A percentile compares a stretch with the other conserved stretches of the same genome.
Evolutionary conservation across 2,888 invertebrate genomes (phyloP).

Genomic region (Amphipoea oculea): DNA sequence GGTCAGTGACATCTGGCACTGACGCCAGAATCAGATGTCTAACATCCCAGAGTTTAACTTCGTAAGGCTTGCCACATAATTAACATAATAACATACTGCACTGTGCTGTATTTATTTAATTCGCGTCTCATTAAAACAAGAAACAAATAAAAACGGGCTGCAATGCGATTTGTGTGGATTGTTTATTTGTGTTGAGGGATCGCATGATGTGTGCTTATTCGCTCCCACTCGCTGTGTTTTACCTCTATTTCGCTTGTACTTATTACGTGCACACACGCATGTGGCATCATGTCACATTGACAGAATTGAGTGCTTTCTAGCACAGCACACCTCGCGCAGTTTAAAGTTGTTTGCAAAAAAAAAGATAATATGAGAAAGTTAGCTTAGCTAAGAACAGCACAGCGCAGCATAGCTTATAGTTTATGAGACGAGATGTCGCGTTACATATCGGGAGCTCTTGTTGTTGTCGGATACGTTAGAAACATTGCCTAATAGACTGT

Average conservation of each 20-base stretch:
- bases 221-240: background rate
- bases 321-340: background rate
- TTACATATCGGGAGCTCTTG: background rate
- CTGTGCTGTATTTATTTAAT: background rate
- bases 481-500: background rate
- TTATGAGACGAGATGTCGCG: background rate
- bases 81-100: background rate
- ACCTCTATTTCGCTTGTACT: background rate
- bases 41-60: background rate
- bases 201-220: background rate
- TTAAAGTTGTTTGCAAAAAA: background rate
- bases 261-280: background rate
- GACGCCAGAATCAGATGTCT: too few relatives aligned
- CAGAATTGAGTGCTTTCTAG: background rate
- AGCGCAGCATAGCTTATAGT: background rate
- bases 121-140: background rate
- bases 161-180: background rate
- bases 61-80: background rate
- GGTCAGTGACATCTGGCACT: background rate
- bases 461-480: background rate
- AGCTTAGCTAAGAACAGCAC: background rate
- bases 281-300: background rate
- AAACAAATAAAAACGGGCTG: background rate
- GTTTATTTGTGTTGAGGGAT: background rate
- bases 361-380: background rate